Evolutionary conservation across 2,888 invertebrate species (phyloP).

Genomic region (Lasius platythorax): DNA sequence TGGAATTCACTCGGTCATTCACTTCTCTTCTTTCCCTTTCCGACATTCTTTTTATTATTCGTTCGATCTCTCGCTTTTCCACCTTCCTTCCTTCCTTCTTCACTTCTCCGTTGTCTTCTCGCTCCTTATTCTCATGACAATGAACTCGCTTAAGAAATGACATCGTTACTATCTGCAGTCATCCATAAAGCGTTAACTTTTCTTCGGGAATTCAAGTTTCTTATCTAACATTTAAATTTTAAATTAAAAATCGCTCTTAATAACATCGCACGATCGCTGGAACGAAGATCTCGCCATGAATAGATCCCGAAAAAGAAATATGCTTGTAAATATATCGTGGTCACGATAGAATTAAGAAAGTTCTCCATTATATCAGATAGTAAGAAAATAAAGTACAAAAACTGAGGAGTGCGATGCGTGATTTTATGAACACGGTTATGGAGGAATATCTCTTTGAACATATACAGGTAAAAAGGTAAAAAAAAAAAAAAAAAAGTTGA

Average conservation of each 20-base stretch:
- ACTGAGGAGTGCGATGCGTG: not conserved
- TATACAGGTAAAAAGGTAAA: not conserved
- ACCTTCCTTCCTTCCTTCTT: conserved; percentile 29
- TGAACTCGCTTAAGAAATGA: conserved; percentile 55
- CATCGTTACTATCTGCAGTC: not conserved
- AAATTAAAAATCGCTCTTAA: conserved; percentile 23
- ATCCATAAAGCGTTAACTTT: conserved; percentile 20
- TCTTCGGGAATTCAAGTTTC: conserved; percentile 14
- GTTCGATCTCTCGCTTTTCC: conserved; percentile 40
- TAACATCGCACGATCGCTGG: not conserved
- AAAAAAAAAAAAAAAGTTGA: not conserved
- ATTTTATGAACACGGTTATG: not conserved
- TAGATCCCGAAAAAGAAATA: not conserved
- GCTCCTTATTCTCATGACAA: conserved; percentile 64
- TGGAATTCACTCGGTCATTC: conserved; percentile 64
- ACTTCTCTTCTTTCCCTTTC: conserved; percentile 48
- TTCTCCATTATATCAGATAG: not conserved
- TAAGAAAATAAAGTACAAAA: conserved; percentile 19
- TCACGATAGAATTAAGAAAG: not conserved
- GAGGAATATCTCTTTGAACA: conserved; percentile 2
- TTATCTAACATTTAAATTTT: not conserved
- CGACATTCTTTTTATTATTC: conserved; percentile 63
- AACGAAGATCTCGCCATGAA: not conserved
- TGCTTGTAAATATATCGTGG: not conserved
- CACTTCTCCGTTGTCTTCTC: conserved; percentile 54